A percentile compares a stretch with the other conserved stretches of the same genome.
These are phyloP conservation scores for Pteronotus mesoamericanus DNA, from an alignment of 2,797 vertebrate genomes.

Conservation along the genomic window DNA sequence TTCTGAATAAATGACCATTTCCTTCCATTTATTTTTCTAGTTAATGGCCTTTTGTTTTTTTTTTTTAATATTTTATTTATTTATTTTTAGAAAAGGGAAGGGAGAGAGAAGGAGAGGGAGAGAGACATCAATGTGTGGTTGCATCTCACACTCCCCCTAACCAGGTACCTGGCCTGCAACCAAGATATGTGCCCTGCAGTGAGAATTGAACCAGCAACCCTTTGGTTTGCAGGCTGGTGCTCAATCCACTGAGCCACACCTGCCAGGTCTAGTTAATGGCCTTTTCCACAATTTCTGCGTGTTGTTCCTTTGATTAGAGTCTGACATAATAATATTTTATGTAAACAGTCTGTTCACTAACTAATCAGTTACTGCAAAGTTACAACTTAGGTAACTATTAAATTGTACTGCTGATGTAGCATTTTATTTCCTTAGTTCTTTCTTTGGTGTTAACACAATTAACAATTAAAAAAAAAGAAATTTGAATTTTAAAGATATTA, in stretches of 20 bases:
- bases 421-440: neutral
- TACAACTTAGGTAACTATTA: neutral
- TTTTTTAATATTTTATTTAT: too few species aligned
- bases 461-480: neutral
- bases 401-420: neutral
- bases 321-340: neutral
- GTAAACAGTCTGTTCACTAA: neutral
- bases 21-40: neutral
- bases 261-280: neutral
- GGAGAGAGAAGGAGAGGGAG: too few species aligned
- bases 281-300: neutral
- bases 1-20: neutral
- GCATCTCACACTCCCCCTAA: too few species aligned
- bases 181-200: too few species aligned
- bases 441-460: neutral
- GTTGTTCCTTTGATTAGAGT: neutral
- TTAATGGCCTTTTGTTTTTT: too few species aligned
- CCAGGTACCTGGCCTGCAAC: too few species aligned
- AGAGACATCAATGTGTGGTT: too few species aligned
- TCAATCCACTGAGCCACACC: too few species aligned
- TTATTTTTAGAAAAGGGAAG: too few species aligned
- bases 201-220: too few species aligned
- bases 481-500: slow-evolving; percentile 7
- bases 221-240: too few species aligned
- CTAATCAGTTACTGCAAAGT: neutral